Conservation (phyloP, 2,888 invertebrate genomes). For the Sminthurides aquaticus region DNA sequence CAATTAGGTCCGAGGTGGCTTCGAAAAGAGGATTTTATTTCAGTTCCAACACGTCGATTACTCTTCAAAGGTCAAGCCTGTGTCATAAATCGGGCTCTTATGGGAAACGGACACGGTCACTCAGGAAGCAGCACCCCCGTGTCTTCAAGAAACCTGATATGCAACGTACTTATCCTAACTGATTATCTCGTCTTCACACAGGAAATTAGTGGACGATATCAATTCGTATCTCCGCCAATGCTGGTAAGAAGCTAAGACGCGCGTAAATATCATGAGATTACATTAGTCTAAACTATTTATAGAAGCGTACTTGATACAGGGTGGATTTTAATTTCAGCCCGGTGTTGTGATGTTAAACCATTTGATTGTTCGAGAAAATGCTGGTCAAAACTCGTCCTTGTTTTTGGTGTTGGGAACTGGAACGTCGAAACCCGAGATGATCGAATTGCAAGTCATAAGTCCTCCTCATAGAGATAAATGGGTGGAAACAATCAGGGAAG, state of each 20-base stretch:
- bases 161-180: slow-evolving; percentile 40
- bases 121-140: slow-evolving; percentile 11
- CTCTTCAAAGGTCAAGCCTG: slow-evolving; percentile 39
- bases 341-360: slow-evolving; percentile 89
- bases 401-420: slow-evolving; percentile 83
- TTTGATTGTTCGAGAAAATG: slow-evolving; percentile 85
- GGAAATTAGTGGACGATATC: slow-evolving; percentile 37
- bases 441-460: slow-evolving; percentile 76
- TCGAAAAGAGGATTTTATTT: slow-evolving; percentile 35
- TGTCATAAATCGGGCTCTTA: slow-evolving; percentile 32
- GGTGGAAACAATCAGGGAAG: slow-evolving; percentile 66
- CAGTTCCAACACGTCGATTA: slow-evolving; percentile 37
- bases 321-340: slow-evolving; percentile 55
- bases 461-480: slow-evolving; percentile 84
- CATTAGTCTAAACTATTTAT: not conserved
- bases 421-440: slow-evolving; percentile 90
- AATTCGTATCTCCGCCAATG: slow-evolving; percentile 36
- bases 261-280: not conserved
- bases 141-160: slow-evolving; percentile 28
- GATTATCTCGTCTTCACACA: slow-evolving; percentile 41
- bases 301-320: not conserved
- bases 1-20: slow-evolving; percentile 57
- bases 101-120: slow-evolving; percentile 13
- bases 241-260: slow-evolving; percentile 27
- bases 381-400: slow-evolving; percentile 73